Base-by-base conservation (phyloP, 2,113 vertebrate species). In the Sceloporus undulatus region DNA sequence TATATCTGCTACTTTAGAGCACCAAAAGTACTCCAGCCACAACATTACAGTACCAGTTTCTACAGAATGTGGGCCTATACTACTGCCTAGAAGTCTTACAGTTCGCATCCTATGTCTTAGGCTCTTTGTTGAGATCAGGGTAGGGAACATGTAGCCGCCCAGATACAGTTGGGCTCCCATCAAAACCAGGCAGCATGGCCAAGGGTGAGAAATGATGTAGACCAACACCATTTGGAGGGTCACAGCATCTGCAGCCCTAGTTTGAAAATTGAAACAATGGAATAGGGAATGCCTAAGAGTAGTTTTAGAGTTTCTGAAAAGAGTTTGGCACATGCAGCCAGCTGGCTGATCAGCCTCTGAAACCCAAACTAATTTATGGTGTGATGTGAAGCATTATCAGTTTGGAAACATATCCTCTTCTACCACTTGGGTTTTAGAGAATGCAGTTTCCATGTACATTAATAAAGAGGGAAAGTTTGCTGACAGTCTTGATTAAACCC, bases 401-500 rank as follows among this genome's bases (percentile, higher is more conserved):
- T 89, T 85, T 85, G 78, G 88, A 85, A 85, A 85, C 42, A 79
- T 86, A 82, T 89, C 84, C 88, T 84, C 54, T 87, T 83, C 68
- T 90, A 54, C 85, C 82, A 65, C 81, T 75, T 23, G 62, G 40
- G 68, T 84, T 87, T 87, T 65, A 79, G 74, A 84, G 40, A 87
- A 84, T 75, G 85, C 65, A 42, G 34, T 86, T 73, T 86, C 88
- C 73, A 71, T 62, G 70, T 66, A 77, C 75, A 84, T 84, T 87
- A 90, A 84, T 68, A 88, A 0, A 85, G 74, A 16, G 87, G 84
- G 86, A 79, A 89, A 74, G 66, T 62, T 85, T 76, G 2, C 68
- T 79, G 84, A 85, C 89, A 93, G 83, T 74, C 5, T 14, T 48
- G 42, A 91, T 90, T 91, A 89, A 92, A 94, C 87, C 87, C 90